Conservation (phyloP, 2,113 vertebrate species). For the Ammospiza caudacuta region DNA sequence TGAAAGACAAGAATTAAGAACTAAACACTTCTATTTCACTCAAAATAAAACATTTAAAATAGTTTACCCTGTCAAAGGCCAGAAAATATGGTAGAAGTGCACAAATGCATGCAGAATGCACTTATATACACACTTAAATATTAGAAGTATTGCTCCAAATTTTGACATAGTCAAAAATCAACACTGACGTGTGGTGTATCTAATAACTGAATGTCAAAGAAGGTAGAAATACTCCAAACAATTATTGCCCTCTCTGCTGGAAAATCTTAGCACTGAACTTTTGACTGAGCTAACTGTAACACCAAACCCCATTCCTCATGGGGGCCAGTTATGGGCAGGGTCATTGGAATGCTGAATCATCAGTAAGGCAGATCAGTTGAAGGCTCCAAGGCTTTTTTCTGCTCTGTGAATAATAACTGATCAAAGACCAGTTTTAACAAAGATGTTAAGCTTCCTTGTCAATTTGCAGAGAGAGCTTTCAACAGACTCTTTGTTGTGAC, state of each 20-base stretch:
- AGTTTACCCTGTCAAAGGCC: neutral
- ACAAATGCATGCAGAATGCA: neutral
- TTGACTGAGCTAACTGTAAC: neutral
- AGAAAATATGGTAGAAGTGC: neutral
- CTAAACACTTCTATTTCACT: neutral
- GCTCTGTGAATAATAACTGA: neutral
- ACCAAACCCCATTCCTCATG: neutral
- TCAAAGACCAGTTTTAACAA: neutral
- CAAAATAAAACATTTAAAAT: neutral
- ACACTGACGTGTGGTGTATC: neutral
- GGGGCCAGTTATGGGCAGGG: neutral
- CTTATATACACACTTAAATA: neutral
- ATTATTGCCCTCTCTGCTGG: neutral
- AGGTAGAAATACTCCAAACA: neutral
- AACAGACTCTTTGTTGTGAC: neutral
- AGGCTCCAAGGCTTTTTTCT: neutral
- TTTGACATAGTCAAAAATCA: neutral
- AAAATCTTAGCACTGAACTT: neutral
- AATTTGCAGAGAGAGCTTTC: neutral
- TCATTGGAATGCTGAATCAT: neutral
- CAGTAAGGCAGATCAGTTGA: neutral
- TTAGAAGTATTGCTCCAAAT: neutral
- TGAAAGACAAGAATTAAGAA: conserved; percentile 72
- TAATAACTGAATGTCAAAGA: neutral
- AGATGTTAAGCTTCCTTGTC: conserved; percentile 7